Evolutionary conservation across 2,888 invertebrate genomes (phyloP), one percentile per base, ranked within the genome.

Genomic region (Pammene aurita): DNA sequence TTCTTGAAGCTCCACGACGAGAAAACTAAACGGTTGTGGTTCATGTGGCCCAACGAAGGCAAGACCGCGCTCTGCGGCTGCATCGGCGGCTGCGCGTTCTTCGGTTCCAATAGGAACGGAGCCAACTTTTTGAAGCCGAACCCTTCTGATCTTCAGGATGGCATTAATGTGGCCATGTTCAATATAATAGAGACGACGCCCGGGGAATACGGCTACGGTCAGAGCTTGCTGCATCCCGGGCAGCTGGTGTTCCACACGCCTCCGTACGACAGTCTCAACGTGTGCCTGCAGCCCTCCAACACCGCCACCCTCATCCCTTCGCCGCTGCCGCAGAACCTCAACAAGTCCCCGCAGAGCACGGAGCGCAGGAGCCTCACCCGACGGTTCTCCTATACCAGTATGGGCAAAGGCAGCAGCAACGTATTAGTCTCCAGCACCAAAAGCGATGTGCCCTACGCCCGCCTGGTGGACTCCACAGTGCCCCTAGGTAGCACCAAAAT

Each of bases 71-170:
- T 96, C 76, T 99, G 99, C 84, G 99, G 99, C 0, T 99, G 99
- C 84, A 96, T 96, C 41, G 99, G 99, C 2, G 98, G 98, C 0
- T 98, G 98, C 82, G 94, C 94, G 11, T 99, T 99, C 91, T 99
- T 99, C 83, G 99, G 98, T 2, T 95, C 94, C 66, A 98, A 98
- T 86, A 94, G 95, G 80, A 98, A 98, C 84, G 99, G 98, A 0
- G 91, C 95, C 11, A 95, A 95, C 74, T 98, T 98, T 88, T 97
- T 99, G 75, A 96, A 97, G 80, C 97, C 98, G 0, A 96, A 94
- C 72, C 93, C 95, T 35, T 95, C 95, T 70, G 97, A 97, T 88
- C 89, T 96, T 50, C 94, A 95, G 67, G 97, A 97, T 77, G 97
- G 97, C 2, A 94, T 96, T 46, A 97, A 97, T 79, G 94, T 97